Evolutionary conservation across 2,888 invertebrate genomes (phyloP).

Genomic region (Dromius quadrimaculatus): DNA sequence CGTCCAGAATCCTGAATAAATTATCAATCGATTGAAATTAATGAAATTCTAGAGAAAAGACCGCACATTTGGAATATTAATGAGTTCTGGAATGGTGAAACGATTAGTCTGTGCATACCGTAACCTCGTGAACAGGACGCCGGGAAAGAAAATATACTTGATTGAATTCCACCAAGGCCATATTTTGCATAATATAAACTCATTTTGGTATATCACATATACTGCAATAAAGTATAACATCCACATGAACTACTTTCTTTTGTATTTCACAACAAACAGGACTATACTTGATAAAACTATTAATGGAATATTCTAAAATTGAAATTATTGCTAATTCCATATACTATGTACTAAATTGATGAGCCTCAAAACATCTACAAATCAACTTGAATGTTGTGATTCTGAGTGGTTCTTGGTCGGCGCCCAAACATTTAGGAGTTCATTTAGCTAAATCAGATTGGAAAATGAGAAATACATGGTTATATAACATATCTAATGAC

Average conservation of each 20-base stretch:
- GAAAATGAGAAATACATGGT: too few relatives aligned
- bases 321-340: too few relatives aligned
- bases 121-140: constrained; percentile 19
- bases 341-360: too few relatives aligned
- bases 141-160: constrained; percentile 7
- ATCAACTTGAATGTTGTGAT: too few relatives aligned
- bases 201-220: not conserved
- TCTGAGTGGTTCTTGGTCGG: too few relatives aligned
- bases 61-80: constrained; percentile 9
- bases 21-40: constrained; percentile 5
- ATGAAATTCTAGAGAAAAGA: constrained; percentile 6
- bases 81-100: not conserved
- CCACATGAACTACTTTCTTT: not conserved
- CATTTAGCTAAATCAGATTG: too few relatives aligned
- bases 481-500: too few relatives aligned
- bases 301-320: too few relatives aligned
- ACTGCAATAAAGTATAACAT: not conserved
- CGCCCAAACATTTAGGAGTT: too few relatives aligned
- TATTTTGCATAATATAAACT: not conserved
- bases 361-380: too few relatives aligned
- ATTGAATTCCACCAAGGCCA: constrained; percentile 17
- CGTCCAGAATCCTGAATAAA: not conserved
- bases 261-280: not conserved
- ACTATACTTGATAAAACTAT: too few relatives aligned
- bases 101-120: not conserved